Percentiles rank a stretch among this genome's conserved stretches.
These are phyloP conservation scores for Colossoma macropomum DNA, from an alignment of 2,113 vertebrate species.

Conservation along the genomic window DNA sequence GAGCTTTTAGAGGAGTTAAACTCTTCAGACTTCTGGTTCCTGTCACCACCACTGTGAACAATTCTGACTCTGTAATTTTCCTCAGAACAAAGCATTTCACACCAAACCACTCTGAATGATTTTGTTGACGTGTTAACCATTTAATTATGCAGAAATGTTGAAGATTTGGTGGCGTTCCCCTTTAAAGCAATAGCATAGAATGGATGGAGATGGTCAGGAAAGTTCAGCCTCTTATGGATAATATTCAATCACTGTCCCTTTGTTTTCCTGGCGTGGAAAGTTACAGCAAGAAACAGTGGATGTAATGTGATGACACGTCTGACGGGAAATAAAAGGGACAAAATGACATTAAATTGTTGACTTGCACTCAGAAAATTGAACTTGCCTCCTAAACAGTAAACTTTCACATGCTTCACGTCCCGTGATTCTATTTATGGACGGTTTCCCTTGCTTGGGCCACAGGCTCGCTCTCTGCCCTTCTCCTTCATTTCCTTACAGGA, in stretches of 20 bases:
- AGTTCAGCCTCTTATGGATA: neutral
- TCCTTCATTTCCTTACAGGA: constrained; percentile 21
- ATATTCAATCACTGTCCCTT: neutral
- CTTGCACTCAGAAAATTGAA: constrained; percentile 31
- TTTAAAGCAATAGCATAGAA: neutral
- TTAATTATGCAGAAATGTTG: too few species aligned
- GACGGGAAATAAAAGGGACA: neutral
- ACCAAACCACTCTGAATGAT: too few species aligned
- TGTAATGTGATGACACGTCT: neutral
- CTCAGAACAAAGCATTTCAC: too few species aligned
- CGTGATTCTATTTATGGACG: constrained; percentile 52
- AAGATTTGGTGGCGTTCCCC: too few species aligned
- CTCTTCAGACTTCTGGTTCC: too few species aligned
- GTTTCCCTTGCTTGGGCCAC: constrained; percentile 20
- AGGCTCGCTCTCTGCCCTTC: neutral
- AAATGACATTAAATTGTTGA: constrained; percentile 17
- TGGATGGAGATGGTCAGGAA: neutral
- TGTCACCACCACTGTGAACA: too few species aligned
- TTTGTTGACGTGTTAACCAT: too few species aligned
- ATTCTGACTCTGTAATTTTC: too few species aligned
- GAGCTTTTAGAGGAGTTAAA: too few species aligned
- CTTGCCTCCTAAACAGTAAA: constrained; percentile 32
- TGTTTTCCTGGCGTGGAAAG: neutral
- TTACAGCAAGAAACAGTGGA: neutral
- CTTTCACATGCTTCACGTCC: constrained; percentile 50